Evolutionary conservation across 2,888 invertebrate species (phyloP), one percentile per base, ranked within the genome.

Genomic region (Drosophila crucigera): DNA sequence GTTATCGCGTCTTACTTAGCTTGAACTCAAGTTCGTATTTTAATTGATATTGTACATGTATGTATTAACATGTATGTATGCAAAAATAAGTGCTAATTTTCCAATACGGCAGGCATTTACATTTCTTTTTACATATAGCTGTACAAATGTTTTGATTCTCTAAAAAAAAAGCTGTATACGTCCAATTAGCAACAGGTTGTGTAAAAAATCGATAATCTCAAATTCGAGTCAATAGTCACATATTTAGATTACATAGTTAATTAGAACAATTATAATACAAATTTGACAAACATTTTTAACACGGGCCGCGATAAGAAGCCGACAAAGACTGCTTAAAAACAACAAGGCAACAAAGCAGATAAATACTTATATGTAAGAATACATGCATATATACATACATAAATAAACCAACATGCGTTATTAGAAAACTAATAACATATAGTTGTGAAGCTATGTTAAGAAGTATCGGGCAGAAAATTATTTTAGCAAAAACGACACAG

Each of bases 231-330:
- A 64, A 37, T 41, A 52, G 50, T 41, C 62, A 62, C 35, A 55
- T 30, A 62, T 61, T 52, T 71, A 60, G 69, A 65, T 73, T 58
- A 41, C 59, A 52, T 41, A 37, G 66, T 19, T 68, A 65, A 85
- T 83, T 87, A 83, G 72, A 59, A 60, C 73, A 84, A 77, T 84
- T 75, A 82, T 56, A 77, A 77, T 84, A 87, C 80, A 67, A 73
- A 69, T 67, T 63, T 61, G 64, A 64, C 58, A 84, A 84, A 78
- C 58, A 71, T 66, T 70, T 74, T 59, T 47, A 59, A 39, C 25
- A 39, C 53, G n/a, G 31, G 25, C n/a, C 22, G 47, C 37, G 71
- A 85, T 81, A 83, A 59, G 49, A 37, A 69, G 49, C 41, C 43
- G 60, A 33, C n/a, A 64, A 47, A 54, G 11, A 61, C 11, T 50